Evolutionary conservation across 92 coral and sea anemone genomes (phyloP), one percentile per base, ranked within the genome.

Genomic region (Pocillopora grandis): DNA sequence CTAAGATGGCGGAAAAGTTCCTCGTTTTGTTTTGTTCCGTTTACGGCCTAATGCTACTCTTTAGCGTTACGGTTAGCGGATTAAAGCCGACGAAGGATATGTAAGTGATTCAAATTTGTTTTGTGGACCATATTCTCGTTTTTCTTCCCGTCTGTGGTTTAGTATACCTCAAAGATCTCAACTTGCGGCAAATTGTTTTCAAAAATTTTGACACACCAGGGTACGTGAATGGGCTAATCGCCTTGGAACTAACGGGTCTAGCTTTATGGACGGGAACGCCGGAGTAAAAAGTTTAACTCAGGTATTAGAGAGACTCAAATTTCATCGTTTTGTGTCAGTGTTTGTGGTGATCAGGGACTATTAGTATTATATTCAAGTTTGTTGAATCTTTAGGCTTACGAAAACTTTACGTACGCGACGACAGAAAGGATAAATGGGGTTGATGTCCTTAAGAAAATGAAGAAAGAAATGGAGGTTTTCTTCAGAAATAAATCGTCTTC

Each of bases 141-240:
- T 76, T 57, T 12, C 62, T 71, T 21, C 31, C 16, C 21, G 42
- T 62, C n/a, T 71, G 69, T 59, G 71, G 85, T 71, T 58, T 71
- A 18, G 56, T 55, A 31, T 15, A 79, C 49, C 66, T 49, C 59
- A 64, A 55, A 55, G 42, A 79, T 42, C 69, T 23, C 61, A 78
- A 55, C 74, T 67, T 55, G 68, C 77, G 59, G 67, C 68, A 59
- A 23, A 63, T 64, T 19, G 27, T 59, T 81, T 76, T 58, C 31
- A 76, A 60, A 61, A 69, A 67, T 66, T 84, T 76, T 84, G 72
- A 58, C 81, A 55, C 49, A 5, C 58, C 71, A 94, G 98, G 86
- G 93, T 94, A 76, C 79, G 76, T n/a, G 85, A 81, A 66, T 94
- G 93, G 98, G 98, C 98, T 19, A 52, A 85, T 64, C 68, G 84